Evolutionary conservation across 2,797 vertebrate genomes (phyloP).

Genomic region (Pseudotriccus pelzelni): DNA sequence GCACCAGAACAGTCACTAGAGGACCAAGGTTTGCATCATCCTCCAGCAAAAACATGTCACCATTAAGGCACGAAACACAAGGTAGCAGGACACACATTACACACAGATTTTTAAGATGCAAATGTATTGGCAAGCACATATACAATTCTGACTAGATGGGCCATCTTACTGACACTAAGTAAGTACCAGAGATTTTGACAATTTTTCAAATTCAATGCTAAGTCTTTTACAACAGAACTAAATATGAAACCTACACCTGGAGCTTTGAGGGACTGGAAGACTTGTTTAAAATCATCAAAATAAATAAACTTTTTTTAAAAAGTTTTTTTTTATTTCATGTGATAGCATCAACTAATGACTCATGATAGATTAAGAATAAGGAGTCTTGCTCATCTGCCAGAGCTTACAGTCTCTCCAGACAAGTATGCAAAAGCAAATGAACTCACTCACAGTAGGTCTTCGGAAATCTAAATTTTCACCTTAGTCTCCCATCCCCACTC

Average conservation of each 20-base stretch:
- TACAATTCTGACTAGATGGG: neutral
- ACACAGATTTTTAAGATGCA: neutral
- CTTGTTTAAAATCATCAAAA: neutral
- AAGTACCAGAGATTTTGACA: neutral
- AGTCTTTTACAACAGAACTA: neutral
- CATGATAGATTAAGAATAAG: neutral
- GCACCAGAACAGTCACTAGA: neutral
- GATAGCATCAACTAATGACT: neutral
- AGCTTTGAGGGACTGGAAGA: neutral
- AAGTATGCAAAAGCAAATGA: neutral
- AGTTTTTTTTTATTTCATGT: neutral
- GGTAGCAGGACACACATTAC: neutral
- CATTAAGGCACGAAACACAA: neutral
- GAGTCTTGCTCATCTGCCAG: neutral
- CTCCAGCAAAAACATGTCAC: neutral
- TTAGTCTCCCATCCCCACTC: neutral
- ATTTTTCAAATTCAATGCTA: neutral
- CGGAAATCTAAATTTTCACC: neutral
- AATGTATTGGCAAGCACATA: neutral
- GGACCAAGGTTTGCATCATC: neutral
- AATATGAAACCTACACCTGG: neutral
- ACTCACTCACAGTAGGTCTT: neutral
- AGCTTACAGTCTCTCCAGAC: neutral
- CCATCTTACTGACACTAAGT: neutral
- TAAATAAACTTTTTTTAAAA: neutral